A percentile compares a stretch with the other conserved stretches of the same genome.
Evolutionary conservation across 2,797 vertebrate genomes (phyloP).

Genomic region (Argya squamiceps): DNA sequence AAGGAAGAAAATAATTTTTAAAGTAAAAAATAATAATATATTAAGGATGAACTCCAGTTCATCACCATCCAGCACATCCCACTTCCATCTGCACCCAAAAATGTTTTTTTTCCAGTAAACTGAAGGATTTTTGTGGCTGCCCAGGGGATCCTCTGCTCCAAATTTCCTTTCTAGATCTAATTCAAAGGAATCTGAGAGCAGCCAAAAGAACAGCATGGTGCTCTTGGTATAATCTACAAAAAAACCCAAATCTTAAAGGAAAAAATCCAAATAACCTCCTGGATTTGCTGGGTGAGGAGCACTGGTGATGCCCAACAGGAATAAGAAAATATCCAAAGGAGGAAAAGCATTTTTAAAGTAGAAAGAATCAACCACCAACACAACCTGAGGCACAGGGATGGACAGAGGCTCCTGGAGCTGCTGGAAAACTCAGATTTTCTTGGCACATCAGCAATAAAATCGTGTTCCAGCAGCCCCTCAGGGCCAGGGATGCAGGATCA

Average conservation of each 20-base stretch:
- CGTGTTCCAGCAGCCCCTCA: not conserved
- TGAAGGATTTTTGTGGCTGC: no score
- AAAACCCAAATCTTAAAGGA: not conserved
- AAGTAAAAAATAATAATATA: no score
- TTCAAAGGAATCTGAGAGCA: not conserved
- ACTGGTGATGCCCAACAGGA: not conserved
- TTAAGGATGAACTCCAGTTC: no score
- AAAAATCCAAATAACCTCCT: not conserved
- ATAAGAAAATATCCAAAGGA: not conserved
- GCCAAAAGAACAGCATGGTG: no score
- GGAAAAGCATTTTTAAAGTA: not conserved
- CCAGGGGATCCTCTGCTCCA: not conserved
- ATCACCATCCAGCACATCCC: no score
- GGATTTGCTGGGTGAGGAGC: fast-evolving
- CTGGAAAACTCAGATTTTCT: not conserved
- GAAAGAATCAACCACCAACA: not conserved
- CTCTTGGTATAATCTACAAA: not conserved
- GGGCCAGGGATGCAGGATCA: not conserved
- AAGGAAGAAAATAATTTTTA: not conserved
- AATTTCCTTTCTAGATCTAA: not conserved
- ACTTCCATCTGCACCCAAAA: no score
- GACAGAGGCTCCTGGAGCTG: not conserved
- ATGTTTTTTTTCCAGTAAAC: no score
- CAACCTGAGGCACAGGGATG: not conserved
- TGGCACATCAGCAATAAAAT: not conserved